Evolutionary conservation across 2,888 invertebrate species (phyloP), one percentile per base, ranked within the genome.

Genomic region (Drosophila barbarae): DNA sequence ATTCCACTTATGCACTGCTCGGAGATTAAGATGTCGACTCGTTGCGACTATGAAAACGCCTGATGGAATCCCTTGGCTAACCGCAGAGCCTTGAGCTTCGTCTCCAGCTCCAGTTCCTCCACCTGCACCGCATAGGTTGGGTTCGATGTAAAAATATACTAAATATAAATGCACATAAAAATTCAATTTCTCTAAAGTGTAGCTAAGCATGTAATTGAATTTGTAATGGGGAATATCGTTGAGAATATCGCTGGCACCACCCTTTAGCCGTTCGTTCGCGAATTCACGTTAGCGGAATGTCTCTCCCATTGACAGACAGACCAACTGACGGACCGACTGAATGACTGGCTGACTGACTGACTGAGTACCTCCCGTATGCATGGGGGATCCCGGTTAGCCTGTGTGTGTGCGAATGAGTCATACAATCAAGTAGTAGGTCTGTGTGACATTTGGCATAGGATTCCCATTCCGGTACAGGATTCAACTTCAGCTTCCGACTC

Each of bases 161-260:
- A 80, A 79, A 72, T 71, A 73, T 71, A 76, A 82, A 79, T 79
- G 79, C 79, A 79, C 79, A 84, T 83, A 82, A 79, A 85, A 85
- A 81, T 85, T 84, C 84, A 82, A 74, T 84, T 84, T 79, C 76
- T 77, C 84, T 80, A 86, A 85, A 86, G 85, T 85, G 86, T 84
- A 86, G 82, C 86, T 86, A 79, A 86, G 86, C 86, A 86, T 86
- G 86, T 86, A 86, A 86, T 86, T 86, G 86, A 86, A 86, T 86
- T 86, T 85, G 84, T 86, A 86, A 86, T 86, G 84, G 84, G 77
- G 85, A 82, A 83, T 83, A 81, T 83, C 82, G 79, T 78, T 72
- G 72, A 53, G 70, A 59, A 64, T 64, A 58, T 50, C 58, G 23
- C 34, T 41, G 21, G 41, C 32, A 34, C 42, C 26, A 42, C 38